A percentile compares a stretch with the other conserved stretches of the same genome.
These are phyloP conservation scores for Anguilla pacifica DNA, from an alignment of 2,797 vertebrate genomes.

Conservation along the genomic window DNA sequence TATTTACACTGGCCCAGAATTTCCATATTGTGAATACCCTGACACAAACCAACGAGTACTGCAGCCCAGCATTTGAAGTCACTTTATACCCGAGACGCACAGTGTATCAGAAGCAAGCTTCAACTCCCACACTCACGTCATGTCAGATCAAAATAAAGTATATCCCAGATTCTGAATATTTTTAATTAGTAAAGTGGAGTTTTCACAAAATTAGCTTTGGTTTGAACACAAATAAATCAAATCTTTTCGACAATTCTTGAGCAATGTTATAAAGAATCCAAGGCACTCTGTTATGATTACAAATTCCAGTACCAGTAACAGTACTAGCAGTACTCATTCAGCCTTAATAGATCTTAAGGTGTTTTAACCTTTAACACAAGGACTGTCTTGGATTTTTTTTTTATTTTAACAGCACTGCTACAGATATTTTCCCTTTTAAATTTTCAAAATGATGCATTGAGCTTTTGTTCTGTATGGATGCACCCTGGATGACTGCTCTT, in stretches of 20 bases:
- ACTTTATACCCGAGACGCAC: too few relatives aligned
- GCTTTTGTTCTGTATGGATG: neutral
- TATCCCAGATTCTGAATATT: neutral
- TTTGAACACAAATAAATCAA: neutral
- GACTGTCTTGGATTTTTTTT: neutral
- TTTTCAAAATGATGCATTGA: neutral
- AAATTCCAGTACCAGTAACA: neutral
- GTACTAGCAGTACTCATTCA: neutral
- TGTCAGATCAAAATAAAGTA: too few relatives aligned
- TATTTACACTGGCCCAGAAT: too few relatives aligned
- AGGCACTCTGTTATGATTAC: neutral
- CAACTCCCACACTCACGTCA: too few relatives aligned
- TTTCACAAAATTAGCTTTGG: neutral
- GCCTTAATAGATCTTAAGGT: neutral
- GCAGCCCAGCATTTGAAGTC: too few relatives aligned
- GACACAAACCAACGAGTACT: too few relatives aligned
- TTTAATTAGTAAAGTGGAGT: neutral
- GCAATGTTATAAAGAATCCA: neutral
- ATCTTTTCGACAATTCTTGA: neutral
- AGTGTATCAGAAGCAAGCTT: too few relatives aligned
- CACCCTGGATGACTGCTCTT: neutral
- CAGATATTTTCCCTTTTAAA: neutral
- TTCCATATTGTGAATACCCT: too few relatives aligned
- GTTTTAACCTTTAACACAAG: neutral
- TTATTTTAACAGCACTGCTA: neutral